Evolutionary conservation across 2,797 vertebrate genomes (phyloP).

Genomic region (Sylvia borin): DNA sequence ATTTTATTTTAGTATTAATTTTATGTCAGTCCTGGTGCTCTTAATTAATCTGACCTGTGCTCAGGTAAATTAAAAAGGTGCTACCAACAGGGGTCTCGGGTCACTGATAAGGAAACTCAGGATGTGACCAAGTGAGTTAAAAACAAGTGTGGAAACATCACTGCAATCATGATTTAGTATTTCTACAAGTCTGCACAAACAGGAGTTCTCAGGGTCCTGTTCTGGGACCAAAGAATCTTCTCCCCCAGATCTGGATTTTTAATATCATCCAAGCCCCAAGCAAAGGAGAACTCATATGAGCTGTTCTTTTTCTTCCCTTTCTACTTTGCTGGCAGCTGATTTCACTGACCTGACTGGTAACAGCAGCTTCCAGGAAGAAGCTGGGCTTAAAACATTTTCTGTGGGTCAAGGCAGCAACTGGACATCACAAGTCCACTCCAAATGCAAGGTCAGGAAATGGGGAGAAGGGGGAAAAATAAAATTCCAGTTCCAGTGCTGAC

Average conservation of each 20-base stretch:
- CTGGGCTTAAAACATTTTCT: background rate
- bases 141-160: background rate
- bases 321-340: background rate
- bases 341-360: background rate
- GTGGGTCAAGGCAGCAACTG: background rate
- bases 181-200: background rate
- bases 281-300: background rate
- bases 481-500: background rate
- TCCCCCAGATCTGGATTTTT: background rate
- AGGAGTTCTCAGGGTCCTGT: background rate
- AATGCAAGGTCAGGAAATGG: background rate
- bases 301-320: background rate
- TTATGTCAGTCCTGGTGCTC: background rate
- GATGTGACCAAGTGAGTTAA: background rate
- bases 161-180: background rate
- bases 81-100: background rate
- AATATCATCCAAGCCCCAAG: background rate
- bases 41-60: background rate
- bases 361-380: background rate
- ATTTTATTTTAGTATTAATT: no score
- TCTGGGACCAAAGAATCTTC: background rate
- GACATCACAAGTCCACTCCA: background rate
- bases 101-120: background rate
- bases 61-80: background rate
- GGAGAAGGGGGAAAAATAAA: fast-evolving